Base-by-base conservation (phyloP, 2,888 invertebrate genomes). In the Diaphora mendica region DNA sequence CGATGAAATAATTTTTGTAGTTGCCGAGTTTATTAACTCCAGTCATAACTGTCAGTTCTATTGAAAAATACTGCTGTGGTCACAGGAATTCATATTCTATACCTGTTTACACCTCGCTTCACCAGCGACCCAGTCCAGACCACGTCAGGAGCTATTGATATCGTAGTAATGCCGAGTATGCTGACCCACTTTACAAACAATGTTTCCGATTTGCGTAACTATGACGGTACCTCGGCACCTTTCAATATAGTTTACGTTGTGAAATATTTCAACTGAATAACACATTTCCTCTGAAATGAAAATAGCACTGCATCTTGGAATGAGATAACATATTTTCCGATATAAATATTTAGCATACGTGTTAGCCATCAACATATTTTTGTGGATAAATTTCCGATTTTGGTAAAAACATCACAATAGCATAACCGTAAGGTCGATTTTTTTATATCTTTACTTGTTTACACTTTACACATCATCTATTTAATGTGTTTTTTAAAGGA, bases 261-360 rank as follows among this genome's bases (percentile, higher is more conserved):
- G 48, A 73, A 80, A 78, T 78, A 76, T 76, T 78, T 55, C 70
- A 76, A 76, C 74, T 71, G 15, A 62, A 17, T 59, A 26, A 4
- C 59, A 70, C 68, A 67, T 66, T 51, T 55, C 35, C 23, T 62
- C 72, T 23, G 44, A 51, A 67, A 30, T 26, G 30, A 44, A 67
- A 48, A 39, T 48, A 26, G 30, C 30, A 26, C 26, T 26, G 26
- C 11, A 26, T 62, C 15, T 26, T 62, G 26, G 26, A 62, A 3
- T 1, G 30, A 2, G 30, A 62, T 15, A 62, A 62, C 26, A 62
- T 62, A 62, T 62, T 62, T 62, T 30, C 15, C 15, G 13, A 30
- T 26, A 15, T 1, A 26, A 26, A 26, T 30, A 30, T 62, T 30
- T 62, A 4, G 30, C 26, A 62, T 62, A 62, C 13, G 1, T 59